phyloP scores from a whole-genome alignment of 2,797 vertebrate genomes.

The Setipinna tenuifilis region DNA sequence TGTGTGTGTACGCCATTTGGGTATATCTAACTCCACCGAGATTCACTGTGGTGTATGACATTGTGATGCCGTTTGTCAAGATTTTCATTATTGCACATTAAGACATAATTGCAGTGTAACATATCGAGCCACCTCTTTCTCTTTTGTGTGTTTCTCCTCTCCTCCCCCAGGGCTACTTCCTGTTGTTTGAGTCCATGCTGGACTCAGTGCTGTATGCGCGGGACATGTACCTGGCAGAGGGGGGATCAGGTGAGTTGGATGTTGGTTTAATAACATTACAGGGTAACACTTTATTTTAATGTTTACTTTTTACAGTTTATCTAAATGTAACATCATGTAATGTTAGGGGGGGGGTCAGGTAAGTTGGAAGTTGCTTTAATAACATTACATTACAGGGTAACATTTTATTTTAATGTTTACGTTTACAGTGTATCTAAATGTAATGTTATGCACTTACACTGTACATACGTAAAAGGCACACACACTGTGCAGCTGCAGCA shows the following conservation, averaged over 20 bases:
- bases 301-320: no score
- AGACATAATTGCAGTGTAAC: neutral
- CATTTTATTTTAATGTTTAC: no score
- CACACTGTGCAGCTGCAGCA: no score
- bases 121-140: neutral
- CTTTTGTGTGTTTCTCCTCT: neutral
- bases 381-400: no score
- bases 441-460: no score
- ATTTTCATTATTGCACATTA: neutral
- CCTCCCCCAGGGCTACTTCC: constrained; percentile 88
- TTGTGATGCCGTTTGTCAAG: neutral
- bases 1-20: neutral
- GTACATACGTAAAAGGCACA: no score
- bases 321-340: no score
- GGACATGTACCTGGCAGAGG: constrained; percentile 86
- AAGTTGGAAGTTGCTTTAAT: constrained; percentile 56
- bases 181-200: constrained; percentile 97
- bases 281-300: no score
- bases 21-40: neutral
- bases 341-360: constrained; percentile 89
- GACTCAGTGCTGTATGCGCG: constrained; percentile 93
- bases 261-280: no score
- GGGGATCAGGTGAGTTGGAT: constrained; percentile 85
- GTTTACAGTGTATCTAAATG: no score
- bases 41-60: neutral